Evolutionary conservation across 2,113 vertebrate genomes (phyloP).

Genomic region (Glareola pratincola): DNA sequence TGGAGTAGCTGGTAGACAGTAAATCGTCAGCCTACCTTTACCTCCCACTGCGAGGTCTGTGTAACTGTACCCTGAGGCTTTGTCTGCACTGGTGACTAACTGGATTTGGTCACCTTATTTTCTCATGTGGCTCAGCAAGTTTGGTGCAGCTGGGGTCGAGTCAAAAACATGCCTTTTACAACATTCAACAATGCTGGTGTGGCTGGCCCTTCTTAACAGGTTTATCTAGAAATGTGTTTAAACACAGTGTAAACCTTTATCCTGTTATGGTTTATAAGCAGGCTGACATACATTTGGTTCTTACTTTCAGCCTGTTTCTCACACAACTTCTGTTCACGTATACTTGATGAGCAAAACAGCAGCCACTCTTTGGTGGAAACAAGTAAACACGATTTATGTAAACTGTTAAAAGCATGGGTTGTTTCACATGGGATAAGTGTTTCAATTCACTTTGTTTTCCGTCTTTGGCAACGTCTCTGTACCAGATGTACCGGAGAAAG

Average conservation of each 20-base stretch:
- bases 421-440: neutral
- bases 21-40: neutral
- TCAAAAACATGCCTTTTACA: neutral
- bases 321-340: neutral
- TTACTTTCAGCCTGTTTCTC: neutral
- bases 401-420: neutral
- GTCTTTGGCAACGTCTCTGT: neutral
- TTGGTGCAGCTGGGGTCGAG: neutral
- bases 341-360: neutral
- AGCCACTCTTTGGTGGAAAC: neutral
- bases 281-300: neutral
- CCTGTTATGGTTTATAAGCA: neutral
- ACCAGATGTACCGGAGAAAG: neutral
- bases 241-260: neutral
- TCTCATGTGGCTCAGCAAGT: neutral
- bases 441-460: neutral
- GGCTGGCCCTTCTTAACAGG: neutral
- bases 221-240: neutral
- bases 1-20: neutral
- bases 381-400: neutral
- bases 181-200: neutral
- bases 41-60: neutral
- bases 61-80: neutral
- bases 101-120: neutral
- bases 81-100: neutral